Percentiles rank a stretch among this genome's conserved stretches.
Conservation (phyloP, 2,888 invertebrate genomes). For the Drosophila rubida region DNA sequence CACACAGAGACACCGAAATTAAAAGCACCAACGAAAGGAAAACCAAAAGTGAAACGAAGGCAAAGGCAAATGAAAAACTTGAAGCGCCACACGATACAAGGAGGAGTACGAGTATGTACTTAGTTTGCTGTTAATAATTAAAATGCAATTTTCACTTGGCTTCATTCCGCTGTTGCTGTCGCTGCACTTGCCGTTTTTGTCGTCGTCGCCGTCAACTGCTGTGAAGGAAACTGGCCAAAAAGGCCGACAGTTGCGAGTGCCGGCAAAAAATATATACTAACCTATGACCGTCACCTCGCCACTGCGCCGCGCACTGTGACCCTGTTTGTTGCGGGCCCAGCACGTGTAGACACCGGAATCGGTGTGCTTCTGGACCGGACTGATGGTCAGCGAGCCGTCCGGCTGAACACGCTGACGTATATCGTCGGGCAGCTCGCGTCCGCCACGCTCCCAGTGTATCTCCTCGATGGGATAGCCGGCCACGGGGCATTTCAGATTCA, state of each 20-base stretch:
- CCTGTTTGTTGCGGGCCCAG: slow-evolving; percentile 91
- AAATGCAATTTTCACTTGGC: slow-evolving; percentile 78
- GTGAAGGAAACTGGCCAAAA: slow-evolving; percentile 58
- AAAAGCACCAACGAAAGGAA: slow-evolving; percentile 40
- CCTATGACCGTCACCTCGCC: slow-evolving; percentile 92
- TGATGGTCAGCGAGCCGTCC: slow-evolving; percentile 91
- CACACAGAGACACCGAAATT: slow-evolving; percentile 23
- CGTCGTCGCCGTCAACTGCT: slow-evolving; percentile 36
- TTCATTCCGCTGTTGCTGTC: slow-evolving; percentile 29
- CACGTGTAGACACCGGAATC: slow-evolving; percentile 93
- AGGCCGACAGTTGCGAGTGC: slow-evolving; percentile 26
- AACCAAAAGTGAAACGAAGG: slow-evolving; percentile 40
- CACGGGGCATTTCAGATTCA: slow-evolving; percentile 91
- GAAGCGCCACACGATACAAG: slow-evolving; percentile 57
- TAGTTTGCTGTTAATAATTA: slow-evolving; percentile 77
- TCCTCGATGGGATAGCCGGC: slow-evolving; percentile 93
- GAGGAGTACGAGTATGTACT: slow-evolving; percentile 49
- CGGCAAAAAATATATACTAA: slow-evolving; percentile 85
- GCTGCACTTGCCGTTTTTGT: slow-evolving; percentile 14
- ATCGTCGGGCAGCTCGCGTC: slow-evolving; percentile 91
- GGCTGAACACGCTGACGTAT: slow-evolving; percentile 90
- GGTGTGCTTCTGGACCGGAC: slow-evolving; percentile 90
- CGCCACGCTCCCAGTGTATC: slow-evolving; percentile 92
- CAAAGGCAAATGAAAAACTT: slow-evolving; percentile 49
- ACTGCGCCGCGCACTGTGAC: slow-evolving; percentile 90